A percentile compares a stretch with the other conserved stretches of the same genome.
phyloP scores from a whole-genome alignment of 2,888 invertebrate genomes.

The Pyrgus malvae region DNA sequence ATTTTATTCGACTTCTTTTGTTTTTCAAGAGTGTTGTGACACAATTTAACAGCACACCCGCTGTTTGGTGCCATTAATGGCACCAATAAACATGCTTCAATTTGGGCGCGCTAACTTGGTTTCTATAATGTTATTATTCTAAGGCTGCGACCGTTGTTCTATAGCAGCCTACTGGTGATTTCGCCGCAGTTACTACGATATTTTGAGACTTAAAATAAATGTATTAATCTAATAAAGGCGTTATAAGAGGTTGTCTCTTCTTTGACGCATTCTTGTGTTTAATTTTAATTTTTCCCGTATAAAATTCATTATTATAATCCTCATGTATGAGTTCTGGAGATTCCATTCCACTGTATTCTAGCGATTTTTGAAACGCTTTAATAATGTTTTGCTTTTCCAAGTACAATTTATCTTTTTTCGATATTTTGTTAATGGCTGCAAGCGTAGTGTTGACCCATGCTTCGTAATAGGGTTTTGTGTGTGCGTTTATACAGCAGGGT shows the following conservation, averaged over 20 bases:
- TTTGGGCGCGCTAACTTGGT: too few species aligned
- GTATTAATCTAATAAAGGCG: slow-evolving; percentile 4
- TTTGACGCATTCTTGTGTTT: slow-evolving; percentile 35
- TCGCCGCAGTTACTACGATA: too few species aligned
- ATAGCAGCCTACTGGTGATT: too few species aligned
- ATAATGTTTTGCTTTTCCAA: slow-evolving; percentile 42
- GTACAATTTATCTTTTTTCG: slow-evolving; percentile 42
- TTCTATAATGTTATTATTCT: too few species aligned
- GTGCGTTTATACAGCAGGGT: slow-evolving; percentile 45
- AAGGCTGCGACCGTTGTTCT: too few species aligned
- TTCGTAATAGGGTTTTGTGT: slow-evolving; percentile 66
- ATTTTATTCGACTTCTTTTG: too few species aligned
- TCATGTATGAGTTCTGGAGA: slow-evolving; percentile 50
- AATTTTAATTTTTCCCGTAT: slow-evolving; percentile 57
- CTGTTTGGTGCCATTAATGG: too few species aligned
- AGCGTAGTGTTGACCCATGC: slow-evolving; percentile 65
- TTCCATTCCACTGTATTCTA: slow-evolving; percentile 38
- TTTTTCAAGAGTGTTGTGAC: too few species aligned
- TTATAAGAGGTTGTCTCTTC: slow-evolving; percentile 1
- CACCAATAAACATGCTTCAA: too few species aligned
- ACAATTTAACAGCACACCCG: too few species aligned
- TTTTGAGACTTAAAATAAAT: not conserved
- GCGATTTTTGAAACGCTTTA: slow-evolving; percentile 38
- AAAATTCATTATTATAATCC: slow-evolving; percentile 51
- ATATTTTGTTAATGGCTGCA: slow-evolving; percentile 50